Evolutionary conservation across 2,888 invertebrate genomes (phyloP), one percentile per base, ranked within the genome.

Genomic region (Mallateleia sp.): DNA sequence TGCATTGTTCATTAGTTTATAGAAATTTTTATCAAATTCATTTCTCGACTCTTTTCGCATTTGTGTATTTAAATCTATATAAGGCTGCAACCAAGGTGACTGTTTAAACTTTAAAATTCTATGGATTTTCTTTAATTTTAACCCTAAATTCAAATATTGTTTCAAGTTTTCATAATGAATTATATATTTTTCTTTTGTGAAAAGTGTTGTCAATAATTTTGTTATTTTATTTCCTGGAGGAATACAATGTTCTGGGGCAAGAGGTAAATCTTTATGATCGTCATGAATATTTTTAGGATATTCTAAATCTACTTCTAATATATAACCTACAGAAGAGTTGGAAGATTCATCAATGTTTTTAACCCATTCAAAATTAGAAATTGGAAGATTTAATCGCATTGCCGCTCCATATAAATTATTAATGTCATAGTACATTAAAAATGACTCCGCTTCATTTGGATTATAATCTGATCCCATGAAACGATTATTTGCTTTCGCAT

Each of bases 1-100:
- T 2, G 78, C 42, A 50, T 78, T 84, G 11, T 78, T 71, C 38
- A 38, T 80, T 18, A 80, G 25, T 28, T 85, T 80, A 50, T 54
- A 67, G 22, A 67, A 67, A 22, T 67, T 34, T n/a, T 52, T 67
- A 15, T 62, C 38, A 22, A 62, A 62, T 20, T 64, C 62, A 24
- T 64, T 64, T 64, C 24, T 64, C 24, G 62, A 22, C 14, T 42
- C 9, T 42, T 64, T 42, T 9, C 66, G 25, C 24, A 66, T 7
- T 3, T 42, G 7, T 1, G 66, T 66, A 66, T 66, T 66, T 15
- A 67, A 67, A 52, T 52, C 52, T 15, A 67, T 67, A 20, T 67
- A 67, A 24, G 50, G 32, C 15, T 67, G 24, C 0, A 67, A n/a
- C 74, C 74, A 72, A n/a, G 38, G 22, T 28, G 56, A 18, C 58